Evolutionary conservation across 2,888 invertebrate species (phyloP).

Genomic region (Melieria picta): DNA sequence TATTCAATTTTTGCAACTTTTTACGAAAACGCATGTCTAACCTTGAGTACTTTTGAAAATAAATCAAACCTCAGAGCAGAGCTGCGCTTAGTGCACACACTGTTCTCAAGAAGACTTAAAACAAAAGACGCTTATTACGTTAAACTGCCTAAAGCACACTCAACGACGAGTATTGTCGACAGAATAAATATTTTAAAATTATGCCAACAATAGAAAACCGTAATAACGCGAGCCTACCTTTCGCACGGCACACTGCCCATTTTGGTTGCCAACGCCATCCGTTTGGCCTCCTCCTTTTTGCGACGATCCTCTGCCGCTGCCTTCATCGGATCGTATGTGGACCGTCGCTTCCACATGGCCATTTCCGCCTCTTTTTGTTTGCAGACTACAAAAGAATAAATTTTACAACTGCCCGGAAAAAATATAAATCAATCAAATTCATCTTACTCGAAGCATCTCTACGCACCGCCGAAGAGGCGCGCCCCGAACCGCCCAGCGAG

Average conservation of each 20-base stretch:
- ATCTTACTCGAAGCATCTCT: conserved; percentile 60
- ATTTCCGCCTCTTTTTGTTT: conserved; percentile 82
- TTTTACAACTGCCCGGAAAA: not conserved
- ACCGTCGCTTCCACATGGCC: conserved; percentile 95
- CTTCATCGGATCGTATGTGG: conserved; percentile 93
- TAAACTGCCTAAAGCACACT: conserved; percentile 22
- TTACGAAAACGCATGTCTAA: too few relatives aligned
- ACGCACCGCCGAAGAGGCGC: conserved; percentile 56
- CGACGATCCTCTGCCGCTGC: conserved; percentile 88
- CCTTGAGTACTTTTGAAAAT: too few relatives aligned
- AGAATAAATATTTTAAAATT: too few relatives aligned
- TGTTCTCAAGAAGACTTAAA: too few relatives aligned
- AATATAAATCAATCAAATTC: conserved; percentile 30
- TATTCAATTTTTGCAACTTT: too few relatives aligned
- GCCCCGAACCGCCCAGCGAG: conserved; percentile 49
- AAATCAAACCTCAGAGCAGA: too few relatives aligned
- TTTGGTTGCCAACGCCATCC: conserved; percentile 55
- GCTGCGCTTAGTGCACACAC: too few relatives aligned
- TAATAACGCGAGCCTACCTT: conserved; percentile 51
- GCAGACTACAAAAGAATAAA: conserved; percentile 64
- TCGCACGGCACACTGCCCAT: conserved; percentile 52
- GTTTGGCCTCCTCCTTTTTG: conserved; percentile 70
- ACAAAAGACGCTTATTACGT: too few relatives aligned
- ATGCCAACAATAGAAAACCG: not conserved
- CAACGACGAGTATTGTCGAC: conserved; percentile 10